Base-by-base conservation (phyloP, 1,140 invertebrate genomes). In the Diorhabda sublineata region DNA sequence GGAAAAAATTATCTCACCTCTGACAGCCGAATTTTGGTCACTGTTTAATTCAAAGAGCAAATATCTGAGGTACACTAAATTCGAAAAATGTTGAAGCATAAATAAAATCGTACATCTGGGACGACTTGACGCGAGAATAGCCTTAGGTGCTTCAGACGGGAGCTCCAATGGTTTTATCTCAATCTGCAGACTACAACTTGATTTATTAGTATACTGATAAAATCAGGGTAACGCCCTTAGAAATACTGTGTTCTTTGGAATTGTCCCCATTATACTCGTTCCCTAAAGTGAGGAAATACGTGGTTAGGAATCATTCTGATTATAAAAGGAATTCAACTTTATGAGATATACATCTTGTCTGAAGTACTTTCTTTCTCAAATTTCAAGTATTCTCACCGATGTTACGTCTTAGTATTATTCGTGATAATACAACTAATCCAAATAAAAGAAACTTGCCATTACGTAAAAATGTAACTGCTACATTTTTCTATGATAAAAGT, bases 21-120 rank as follows among this genome's bases (percentile, higher is more conserved):
- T 65, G 47, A 65, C 52, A 65, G 58, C 47, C 64, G 42, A 65
- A 58, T 65, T 65, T 58, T 63, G 42, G 69, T 67, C 26, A 11
- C 52, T 60, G 64, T 56, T 71, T 73, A 75, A 76, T 76, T 75
- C 73, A 71, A 75, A 66, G 64, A 68, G 68, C 71, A 75, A 76
- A 75, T 70, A 70, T 66, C 64, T 57, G 57, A 42, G 61, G 60
- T 69, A 64, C 69, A 71, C 71, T 67, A 58, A 64, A 72, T 71
- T 68, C 67, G 71, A 75, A 77, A 75, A 75, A 76, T 74, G 73
- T 69, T 67, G 69, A 67, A 66, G 69, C 68, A 75, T 78, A 77
- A 76, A 78, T 78, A 77, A 78, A 78, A 76, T 75, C 72, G 75
- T 76, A 71, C 74, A 75, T 70, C 74, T 73, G 72, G 73, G 75